phyloP scores from a whole-genome alignment of 2,888 invertebrate genomes.

The Meteorus cinctellus region DNA sequence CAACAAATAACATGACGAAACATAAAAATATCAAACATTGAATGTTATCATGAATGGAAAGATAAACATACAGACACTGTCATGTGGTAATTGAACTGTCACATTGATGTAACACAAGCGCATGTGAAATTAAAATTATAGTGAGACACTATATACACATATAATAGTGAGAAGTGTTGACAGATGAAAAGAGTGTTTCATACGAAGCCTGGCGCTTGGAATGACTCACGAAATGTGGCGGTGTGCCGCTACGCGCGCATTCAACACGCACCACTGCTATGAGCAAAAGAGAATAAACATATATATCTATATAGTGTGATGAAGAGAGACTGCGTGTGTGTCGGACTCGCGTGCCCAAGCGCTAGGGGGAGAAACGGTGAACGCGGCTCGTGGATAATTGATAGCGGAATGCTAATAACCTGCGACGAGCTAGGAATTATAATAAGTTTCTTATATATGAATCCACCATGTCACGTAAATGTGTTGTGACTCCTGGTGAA shows the following conservation, averaged over 20 bases:
- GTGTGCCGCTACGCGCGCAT: conserved; percentile 4
- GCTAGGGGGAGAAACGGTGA: conserved; percentile 48
- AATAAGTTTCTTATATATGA: conserved; percentile 64
- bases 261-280: conserved; percentile 12
- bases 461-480: conserved; percentile 28
- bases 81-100: neutral
- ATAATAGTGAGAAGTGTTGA: conserved; percentile 17
- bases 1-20: neutral
- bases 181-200: conserved; percentile 34
- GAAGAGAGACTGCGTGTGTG: conserved; percentile 37
- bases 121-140: neutral
- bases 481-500: conserved; percentile 17
- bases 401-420: conserved; percentile 71
- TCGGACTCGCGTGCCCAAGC: conserved; percentile 47
- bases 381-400: conserved; percentile 66
- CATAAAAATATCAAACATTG: neutral
- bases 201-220: conserved; percentile 35
- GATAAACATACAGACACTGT: neutral
- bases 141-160: neutral
- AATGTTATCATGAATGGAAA: neutral
- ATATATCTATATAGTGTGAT: conserved; percentile 27
- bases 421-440: conserved; percentile 68
- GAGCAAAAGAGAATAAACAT: conserved; percentile 5
- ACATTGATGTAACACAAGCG: neutral
- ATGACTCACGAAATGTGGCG: conserved; percentile 50